Conservation (phyloP, 2,113 vertebrate genomes). For the Colinus virginianus region DNA sequence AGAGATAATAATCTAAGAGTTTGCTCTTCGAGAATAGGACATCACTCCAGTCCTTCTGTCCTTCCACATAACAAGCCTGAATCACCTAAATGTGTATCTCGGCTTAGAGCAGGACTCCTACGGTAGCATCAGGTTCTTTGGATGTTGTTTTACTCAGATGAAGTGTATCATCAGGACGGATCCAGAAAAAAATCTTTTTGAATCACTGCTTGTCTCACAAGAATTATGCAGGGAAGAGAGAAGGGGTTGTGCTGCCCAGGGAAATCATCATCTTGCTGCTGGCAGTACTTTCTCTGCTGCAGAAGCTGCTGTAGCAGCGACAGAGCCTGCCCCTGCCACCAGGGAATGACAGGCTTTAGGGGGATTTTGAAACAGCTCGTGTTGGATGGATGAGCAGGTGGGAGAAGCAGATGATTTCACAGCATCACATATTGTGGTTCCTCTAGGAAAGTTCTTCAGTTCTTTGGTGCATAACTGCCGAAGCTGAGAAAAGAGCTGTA, state of each 20-base stretch:
- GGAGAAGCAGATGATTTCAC: background rate
- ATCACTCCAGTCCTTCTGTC: background rate
- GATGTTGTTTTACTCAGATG: background rate
- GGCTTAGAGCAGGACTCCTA: fast-evolving
- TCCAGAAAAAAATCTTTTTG: background rate
- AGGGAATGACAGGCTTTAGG: background rate
- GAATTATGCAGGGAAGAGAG: background rate
- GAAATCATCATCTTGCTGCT: background rate
- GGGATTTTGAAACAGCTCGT: background rate
- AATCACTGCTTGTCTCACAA: background rate
- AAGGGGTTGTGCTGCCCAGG: background rate
- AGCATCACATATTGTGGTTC: background rate
- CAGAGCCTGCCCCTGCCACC: fast-evolving
- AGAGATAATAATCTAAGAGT: background rate
- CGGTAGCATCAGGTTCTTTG: background rate
- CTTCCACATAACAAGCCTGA: background rate
- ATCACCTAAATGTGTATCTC: background rate
- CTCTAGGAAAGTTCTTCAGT: background rate
- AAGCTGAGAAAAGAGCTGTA: background rate
- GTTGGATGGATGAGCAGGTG: background rate
- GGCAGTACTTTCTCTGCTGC: background rate
- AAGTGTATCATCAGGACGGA: background rate
- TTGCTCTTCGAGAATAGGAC: background rate
- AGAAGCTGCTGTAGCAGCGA: background rate
- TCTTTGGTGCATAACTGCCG: background rate